Base-by-base conservation (phyloP, 2,797 vertebrate species). In the Tiaroga cobitis region DNA sequence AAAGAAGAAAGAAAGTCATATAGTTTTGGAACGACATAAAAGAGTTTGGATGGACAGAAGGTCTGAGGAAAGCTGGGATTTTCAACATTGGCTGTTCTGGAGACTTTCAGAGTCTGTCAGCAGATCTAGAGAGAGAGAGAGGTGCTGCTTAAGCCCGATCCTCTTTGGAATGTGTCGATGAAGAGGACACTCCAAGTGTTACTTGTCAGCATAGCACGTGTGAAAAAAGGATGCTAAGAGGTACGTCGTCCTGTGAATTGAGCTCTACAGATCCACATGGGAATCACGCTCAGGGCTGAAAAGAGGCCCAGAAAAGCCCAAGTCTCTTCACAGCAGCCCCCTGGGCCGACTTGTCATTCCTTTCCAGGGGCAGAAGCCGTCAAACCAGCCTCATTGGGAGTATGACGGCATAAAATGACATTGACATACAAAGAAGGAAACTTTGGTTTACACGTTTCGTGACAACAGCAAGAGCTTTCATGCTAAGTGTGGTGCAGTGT, bases 101-200 rank as follows among this genome's bases (percentile, higher is more conserved):
- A 87, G 93, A 16, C 92, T 91, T 93, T 86, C 91, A 90, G 91
- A 91, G 91, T 94, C 93, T 96, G 93, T 95, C 95, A 95, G 93
- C 93, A 81, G 88, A 89, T 0, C 1, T 80, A 83, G 70, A 86
- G 80, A 82, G 24, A 59, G 56, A 26, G 75, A 87, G 81, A 81
- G 83, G 91, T 83, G 87, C 69, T 81, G 84, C 86, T 54, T 16
- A 92, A 91, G 91, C 85, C 83, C 90, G 90, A 85, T 92, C 89
- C 93, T 93, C 88, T 91, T 90, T 80, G 88, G 85, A 96, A 96
- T 70, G 94, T 97, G 96, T 95, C 68, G 85, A 92, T 95, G 95
- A 96, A 95, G 94, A 90, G 93, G 94, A 93, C 91, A 91, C 94
- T 95, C 91, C 87, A 95, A 93, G 90, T 92, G 90, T 92, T 90